Percentiles rank a stretch among this genome's conserved stretches.
Conservation (phyloP, 2,797 vertebrate species). For the Leptoclinus maculatus region DNA sequence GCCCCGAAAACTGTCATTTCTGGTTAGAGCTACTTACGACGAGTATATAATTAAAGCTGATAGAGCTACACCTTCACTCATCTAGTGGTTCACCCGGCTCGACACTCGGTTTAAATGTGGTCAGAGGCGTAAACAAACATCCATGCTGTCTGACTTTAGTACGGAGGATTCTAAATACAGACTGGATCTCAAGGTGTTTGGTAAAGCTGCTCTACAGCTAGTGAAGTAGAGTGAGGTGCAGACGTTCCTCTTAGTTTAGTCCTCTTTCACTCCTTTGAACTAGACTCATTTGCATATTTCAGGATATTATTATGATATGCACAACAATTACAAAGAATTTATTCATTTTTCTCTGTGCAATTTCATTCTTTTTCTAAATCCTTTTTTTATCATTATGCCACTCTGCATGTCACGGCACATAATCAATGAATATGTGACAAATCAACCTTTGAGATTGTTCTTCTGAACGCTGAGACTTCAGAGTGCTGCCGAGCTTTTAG, state of each 20-base stretch:
- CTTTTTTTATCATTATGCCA: not conserved
- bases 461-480: not conserved
- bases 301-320: not conserved
- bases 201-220: not conserved
- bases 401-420: not conserved
- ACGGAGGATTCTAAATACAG: not conserved
- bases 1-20: slow-evolving; percentile 36
- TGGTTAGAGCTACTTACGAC: slow-evolving; percentile 10
- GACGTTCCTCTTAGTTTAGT: too few species aligned
- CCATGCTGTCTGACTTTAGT: not conserved
- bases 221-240: not conserved
- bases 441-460: not conserved
- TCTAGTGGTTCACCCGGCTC: not conserved
- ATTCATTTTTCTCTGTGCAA: too few species aligned
- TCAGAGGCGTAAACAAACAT: not conserved
- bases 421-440: not conserved
- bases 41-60: slow-evolving; percentile 20
- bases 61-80: not conserved
- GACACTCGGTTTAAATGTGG: not conserved
- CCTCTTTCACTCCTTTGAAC: not conserved
- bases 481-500: not conserved
- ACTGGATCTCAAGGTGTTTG: not conserved
- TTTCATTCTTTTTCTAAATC: too few species aligned
- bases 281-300: not conserved
- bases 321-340: not conserved